A percentile compares a stretch with the other conserved stretches of the same genome.
phyloP scores from a whole-genome alignment of 1,140 invertebrate species.

The Cydia strobilella region DNA sequence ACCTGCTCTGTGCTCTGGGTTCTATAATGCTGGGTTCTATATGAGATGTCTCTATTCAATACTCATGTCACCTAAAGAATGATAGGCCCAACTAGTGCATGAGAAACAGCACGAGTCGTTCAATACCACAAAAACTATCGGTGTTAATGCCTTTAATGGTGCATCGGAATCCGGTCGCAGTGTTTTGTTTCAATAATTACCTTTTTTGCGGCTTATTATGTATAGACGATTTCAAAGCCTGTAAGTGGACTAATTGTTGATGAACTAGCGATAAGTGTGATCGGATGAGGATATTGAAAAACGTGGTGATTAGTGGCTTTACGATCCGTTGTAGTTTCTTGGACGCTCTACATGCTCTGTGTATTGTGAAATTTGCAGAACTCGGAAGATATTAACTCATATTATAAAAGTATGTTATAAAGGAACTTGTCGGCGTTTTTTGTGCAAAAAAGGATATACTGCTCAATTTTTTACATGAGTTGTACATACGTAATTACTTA shows the following conservation, averaged over 20 bases:
- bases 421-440: too few relatives aligned
- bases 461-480: too few relatives aligned
- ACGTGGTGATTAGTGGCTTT: background rate
- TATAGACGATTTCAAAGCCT: constrained; percentile 16
- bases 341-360: constrained; percentile 3
- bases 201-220: constrained; percentile 12
- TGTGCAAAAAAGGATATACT: too few relatives aligned
- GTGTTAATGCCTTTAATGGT: constrained; percentile 11
- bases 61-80: constrained; percentile 7
- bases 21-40: too few relatives aligned
- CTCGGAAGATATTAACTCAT: background rate
- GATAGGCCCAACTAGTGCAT: constrained; percentile 12
- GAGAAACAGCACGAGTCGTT: constrained; percentile 21
- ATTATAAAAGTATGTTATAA: background rate
- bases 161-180: constrained; percentile 1
- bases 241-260: constrained; percentile 22
- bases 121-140: constrained; percentile 24
- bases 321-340: background rate
- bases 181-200: constrained; percentile 8
- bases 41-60: too few relatives aligned
- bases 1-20: too few relatives aligned
- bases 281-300: background rate
- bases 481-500: too few relatives aligned
- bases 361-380: background rate
- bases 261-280: background rate